Conservation (phyloP, 2,888 invertebrate species). For the Apamea crenata region DNA sequence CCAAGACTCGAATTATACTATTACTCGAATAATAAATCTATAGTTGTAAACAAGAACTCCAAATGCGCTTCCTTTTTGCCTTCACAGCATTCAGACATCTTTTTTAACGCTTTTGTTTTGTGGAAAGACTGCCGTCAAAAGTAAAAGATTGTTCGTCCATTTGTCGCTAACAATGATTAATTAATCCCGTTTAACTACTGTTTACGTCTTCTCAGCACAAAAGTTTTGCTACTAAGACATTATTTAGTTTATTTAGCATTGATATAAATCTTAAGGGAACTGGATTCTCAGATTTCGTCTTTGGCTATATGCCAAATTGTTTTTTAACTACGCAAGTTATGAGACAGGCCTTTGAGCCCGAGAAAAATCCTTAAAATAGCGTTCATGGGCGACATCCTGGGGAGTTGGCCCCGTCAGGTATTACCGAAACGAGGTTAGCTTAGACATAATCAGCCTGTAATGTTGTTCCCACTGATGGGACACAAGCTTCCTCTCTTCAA, state of each 20-base stretch:
- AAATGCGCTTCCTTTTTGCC: not conserved
- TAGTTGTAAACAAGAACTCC: not conserved
- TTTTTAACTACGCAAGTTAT: not conserved
- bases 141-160: conserved; percentile 17
- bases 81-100: not conserved
- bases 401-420: not conserved
- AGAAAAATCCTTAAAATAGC: not conserved
- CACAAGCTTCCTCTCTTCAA: not conserved
- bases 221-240: conserved; percentile 16
- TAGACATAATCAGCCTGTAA: not conserved
- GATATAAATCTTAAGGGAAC: not conserved
- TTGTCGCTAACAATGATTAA: conserved; percentile 39
- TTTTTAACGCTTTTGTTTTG: not conserved
- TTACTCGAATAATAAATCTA: not conserved
- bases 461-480: not conserved
- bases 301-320: conserved; percentile 17
- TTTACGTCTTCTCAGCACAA: conserved; percentile 14
- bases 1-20: too few species aligned
- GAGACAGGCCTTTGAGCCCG: not conserved
- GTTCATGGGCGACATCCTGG: not conserved
- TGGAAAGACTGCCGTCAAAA: not conserved
- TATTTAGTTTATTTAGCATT: conserved; percentile 27
- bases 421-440: not conserved
- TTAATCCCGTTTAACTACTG: conserved; percentile 15
- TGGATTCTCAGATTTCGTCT: not conserved